A percentile compares a stretch with the other conserved stretches of the same genome.
Evolutionary conservation across 2,888 invertebrate genomes (phyloP).

Genomic region (Anoncus sp.): DNA sequence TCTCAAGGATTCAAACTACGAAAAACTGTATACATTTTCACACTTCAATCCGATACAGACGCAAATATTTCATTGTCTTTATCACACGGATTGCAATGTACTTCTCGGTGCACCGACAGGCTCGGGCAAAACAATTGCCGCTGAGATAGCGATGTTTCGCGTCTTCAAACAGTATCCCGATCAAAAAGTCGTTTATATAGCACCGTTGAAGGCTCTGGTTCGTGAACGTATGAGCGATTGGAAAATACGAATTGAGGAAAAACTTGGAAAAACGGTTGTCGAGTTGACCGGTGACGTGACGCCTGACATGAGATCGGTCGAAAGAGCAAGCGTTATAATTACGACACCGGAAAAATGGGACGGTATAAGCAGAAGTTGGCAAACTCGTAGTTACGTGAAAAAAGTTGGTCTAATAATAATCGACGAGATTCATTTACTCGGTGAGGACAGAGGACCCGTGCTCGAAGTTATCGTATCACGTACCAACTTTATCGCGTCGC

Average conservation of each 20-base stretch:
- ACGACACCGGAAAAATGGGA: conserved; percentile 99
- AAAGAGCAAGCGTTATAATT: conserved; percentile 95
- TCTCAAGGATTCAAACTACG: conserved; percentile 90
- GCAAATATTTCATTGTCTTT: conserved; percentile 98
- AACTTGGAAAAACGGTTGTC: conserved; percentile 92
- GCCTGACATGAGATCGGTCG: conserved; percentile 93
- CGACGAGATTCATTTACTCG: conserved; percentile 99
- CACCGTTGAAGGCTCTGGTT: conserved; percentile 98
- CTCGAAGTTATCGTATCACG: conserved; percentile 99
- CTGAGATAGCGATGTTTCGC: conserved; percentile 98
- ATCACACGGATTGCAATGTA: conserved; percentile 97
- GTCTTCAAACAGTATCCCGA: conserved; percentile 93
- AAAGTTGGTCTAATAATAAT: conserved; percentile 97
- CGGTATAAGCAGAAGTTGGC: conserved; percentile 99
- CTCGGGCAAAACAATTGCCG: conserved; percentile 99
- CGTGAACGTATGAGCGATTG: conserved; percentile 98
- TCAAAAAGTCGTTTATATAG: conserved; percentile 97
- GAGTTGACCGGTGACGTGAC: conserved; percentile 98
- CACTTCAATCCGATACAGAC: conserved; percentile 99
- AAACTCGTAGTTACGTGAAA: conserved; percentile 96
- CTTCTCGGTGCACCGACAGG: conserved; percentile 98
- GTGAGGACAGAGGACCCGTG: conserved; percentile 94
- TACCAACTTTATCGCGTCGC: conserved; percentile 97
- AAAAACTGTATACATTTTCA: conserved; percentile 94
- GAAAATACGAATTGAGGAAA: conserved; percentile 91